Evolutionary conservation across 2,888 invertebrate species (phyloP).

Genomic region (Acleris literana): DNA sequence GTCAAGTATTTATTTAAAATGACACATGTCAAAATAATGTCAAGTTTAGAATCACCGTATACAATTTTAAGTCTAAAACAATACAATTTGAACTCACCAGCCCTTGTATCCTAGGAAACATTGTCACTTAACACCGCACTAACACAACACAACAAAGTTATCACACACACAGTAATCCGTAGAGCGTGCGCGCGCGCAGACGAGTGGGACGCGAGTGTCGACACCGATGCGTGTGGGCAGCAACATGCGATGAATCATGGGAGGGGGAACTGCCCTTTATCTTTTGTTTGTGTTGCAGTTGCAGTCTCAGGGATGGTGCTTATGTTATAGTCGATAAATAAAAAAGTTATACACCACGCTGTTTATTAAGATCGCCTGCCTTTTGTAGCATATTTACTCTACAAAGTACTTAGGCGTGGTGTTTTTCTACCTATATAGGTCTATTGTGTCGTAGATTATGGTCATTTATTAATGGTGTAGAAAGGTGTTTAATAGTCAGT

Average conservation of each 20-base stretch:
- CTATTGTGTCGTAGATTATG: too few relatives aligned
- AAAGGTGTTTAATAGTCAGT: too few relatives aligned
- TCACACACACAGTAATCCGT: conserved; percentile 51
- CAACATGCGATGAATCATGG: conserved; percentile 17
- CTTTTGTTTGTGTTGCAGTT: conserved; percentile 25
- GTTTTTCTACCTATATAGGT: too few relatives aligned
- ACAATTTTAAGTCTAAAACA: background rate
- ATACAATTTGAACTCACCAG: conserved; percentile 62
- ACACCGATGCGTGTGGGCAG: conserved; percentile 25
- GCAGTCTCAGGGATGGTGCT: background rate
- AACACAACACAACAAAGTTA: conserved; percentile 46
- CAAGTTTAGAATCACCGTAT: background rate
- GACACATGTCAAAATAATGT: conserved; percentile 5
- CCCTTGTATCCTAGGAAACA: conserved; percentile 80
- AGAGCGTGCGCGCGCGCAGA: conserved; percentile 43
- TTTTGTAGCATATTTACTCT: too few relatives aligned
- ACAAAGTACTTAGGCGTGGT: too few relatives aligned
- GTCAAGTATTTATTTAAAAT: background rate
- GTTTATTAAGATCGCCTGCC: too few relatives aligned
- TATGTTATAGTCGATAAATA: background rate
- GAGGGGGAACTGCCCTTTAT: conserved; percentile 28
- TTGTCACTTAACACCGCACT: conserved; percentile 52
- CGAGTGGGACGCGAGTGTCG: conserved; percentile 57
- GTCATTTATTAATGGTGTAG: too few relatives aligned
- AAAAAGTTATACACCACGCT: too few relatives aligned